Evolutionary conservation across 2,113 vertebrate genomes (phyloP).

Genomic region (Parotia lawesii): DNA sequence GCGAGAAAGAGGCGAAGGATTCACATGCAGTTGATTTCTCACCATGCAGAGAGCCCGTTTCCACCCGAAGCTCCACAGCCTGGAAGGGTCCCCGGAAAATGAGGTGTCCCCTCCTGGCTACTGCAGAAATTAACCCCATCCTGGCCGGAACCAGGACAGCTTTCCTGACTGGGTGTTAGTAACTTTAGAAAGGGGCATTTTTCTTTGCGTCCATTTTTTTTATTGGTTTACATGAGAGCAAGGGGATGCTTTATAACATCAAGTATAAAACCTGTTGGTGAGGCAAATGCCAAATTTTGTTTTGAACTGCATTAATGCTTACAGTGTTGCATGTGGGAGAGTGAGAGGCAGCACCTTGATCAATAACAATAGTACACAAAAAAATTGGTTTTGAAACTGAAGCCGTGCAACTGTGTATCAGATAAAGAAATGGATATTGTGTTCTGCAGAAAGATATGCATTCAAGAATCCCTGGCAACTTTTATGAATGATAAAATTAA

Average conservation of each 20-base stretch:
- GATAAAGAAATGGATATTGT: slow-evolving; percentile 24
- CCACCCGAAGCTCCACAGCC: not conserved
- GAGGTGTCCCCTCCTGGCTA: not conserved
- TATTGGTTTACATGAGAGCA: slow-evolving; percentile 50
- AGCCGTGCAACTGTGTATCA: slow-evolving; percentile 26
- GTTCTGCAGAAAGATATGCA: not conserved
- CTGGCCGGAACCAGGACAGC: not conserved
- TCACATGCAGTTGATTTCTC: not conserved
- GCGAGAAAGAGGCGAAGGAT: not conserved
- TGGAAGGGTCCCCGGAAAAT: not conserved
- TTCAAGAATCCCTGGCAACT: slow-evolving; percentile 27
- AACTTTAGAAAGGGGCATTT: slow-evolving; percentile 45
- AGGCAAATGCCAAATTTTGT: slow-evolving; percentile 45
- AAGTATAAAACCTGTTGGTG: slow-evolving; percentile 11
- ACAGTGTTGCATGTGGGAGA: slow-evolving; percentile 32
- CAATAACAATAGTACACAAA: slow-evolving; percentile 36
- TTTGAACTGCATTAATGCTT: slow-evolving; percentile 40
- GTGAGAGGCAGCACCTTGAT: slow-evolving; percentile 52
- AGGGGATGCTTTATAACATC: slow-evolving; percentile 44
- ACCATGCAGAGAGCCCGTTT: not conserved
- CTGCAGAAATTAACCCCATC: not conserved
- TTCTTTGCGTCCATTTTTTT: slow-evolving; percentile 45
- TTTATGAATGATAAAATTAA: slow-evolving; percentile 34
- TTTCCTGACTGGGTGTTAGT: slow-evolving; percentile 59
- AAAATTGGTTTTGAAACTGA: slow-evolving; percentile 37